Percentiles rank a stretch among this genome's conserved stretches.
Evolutionary conservation across 2,113 vertebrate genomes (phyloP).

Genomic region (Ovibos moschatus): DNA sequence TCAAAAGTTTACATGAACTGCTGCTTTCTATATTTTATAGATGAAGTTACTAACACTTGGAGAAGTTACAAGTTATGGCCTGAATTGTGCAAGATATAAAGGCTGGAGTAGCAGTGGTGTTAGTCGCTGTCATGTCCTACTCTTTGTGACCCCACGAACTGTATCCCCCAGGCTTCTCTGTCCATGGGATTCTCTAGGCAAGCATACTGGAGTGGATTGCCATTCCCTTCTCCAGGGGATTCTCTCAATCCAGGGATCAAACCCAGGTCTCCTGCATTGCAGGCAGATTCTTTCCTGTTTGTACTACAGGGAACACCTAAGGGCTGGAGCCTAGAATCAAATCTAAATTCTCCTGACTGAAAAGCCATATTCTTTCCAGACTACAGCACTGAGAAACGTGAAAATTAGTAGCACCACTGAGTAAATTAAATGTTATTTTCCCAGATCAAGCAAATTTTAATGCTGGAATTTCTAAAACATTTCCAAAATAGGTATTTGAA

Average conservation of each 20-base stretch:
- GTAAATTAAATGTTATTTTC: not conserved
- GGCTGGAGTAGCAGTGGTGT: not conserved
- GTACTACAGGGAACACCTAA: not conserved
- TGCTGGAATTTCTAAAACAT: not conserved
- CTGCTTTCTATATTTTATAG: not conserved
- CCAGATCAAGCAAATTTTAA: not conserved
- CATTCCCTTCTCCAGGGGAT: not conserved
- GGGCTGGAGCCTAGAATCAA: not conserved
- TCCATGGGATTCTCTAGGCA: not conserved
- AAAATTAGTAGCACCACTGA: not conserved
- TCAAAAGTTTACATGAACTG: not conserved
- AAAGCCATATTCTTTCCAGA: not conserved
- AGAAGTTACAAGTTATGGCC: not conserved
- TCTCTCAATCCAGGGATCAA: not conserved
- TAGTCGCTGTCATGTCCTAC: rapidly evolving
- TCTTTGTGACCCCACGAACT: not conserved
- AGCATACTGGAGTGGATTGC: not conserved
- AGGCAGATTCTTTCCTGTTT: not conserved
- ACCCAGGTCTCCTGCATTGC: not conserved
- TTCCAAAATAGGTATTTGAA: not conserved
- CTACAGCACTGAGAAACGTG: not conserved
- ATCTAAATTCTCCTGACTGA: not conserved
- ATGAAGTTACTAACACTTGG: not conserved
- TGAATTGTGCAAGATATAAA: not conserved
- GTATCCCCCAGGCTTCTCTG: not conserved